Evolutionary conservation across 92 coral and sea anemone species (phyloP).

Genomic region (Pocillopora grandis): DNA sequence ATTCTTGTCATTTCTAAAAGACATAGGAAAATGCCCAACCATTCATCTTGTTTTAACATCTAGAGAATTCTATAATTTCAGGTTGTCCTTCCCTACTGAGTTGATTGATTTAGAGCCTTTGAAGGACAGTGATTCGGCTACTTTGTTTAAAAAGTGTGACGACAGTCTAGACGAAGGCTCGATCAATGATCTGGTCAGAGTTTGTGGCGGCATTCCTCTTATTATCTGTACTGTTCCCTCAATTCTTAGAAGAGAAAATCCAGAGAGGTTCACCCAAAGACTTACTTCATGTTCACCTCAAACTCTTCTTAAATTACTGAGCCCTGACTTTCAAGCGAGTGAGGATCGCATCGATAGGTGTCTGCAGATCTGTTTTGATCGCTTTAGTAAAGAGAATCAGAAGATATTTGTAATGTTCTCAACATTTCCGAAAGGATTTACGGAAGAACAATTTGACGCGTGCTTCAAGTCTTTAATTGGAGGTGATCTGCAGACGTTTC

Average conservation of each 20-base stretch:
- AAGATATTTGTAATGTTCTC: constrained; percentile 41
- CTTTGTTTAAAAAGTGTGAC: background rate
- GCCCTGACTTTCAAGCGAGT: constrained; percentile 20
- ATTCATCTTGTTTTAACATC: constrained; percentile 25
- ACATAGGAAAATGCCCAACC: constrained; percentile 11
- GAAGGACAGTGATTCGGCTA: background rate
- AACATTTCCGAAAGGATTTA: constrained; percentile 51
- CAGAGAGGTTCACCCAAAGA: background rate
- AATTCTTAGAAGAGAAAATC: constrained; percentile 12
- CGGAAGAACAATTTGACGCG: constrained; percentile 24
- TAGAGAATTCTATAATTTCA: constrained; percentile 18
- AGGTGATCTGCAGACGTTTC: background rate
- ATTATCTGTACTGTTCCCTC: constrained; percentile 34
- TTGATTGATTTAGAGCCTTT: constrained; percentile 5
- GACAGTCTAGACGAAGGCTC: background rate
- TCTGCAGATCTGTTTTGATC: constrained; percentile 29
- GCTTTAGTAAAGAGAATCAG: constrained; percentile 31
- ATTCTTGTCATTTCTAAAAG: constrained; percentile 5
- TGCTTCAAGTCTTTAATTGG: background rate
- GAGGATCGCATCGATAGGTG: constrained; percentile 40
- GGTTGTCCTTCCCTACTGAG: background rate
- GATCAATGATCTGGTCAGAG: constrained; percentile 14
- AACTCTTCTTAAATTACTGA: constrained; percentile 17
- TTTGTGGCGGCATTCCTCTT: constrained; percentile 57
- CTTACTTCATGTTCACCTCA: constrained; percentile 15